Percentiles rank a stretch among this genome's conserved stretches.
phyloP scores from a whole-genome alignment of 2,888 invertebrate genomes.

The Dysmachus trigonus region DNA sequence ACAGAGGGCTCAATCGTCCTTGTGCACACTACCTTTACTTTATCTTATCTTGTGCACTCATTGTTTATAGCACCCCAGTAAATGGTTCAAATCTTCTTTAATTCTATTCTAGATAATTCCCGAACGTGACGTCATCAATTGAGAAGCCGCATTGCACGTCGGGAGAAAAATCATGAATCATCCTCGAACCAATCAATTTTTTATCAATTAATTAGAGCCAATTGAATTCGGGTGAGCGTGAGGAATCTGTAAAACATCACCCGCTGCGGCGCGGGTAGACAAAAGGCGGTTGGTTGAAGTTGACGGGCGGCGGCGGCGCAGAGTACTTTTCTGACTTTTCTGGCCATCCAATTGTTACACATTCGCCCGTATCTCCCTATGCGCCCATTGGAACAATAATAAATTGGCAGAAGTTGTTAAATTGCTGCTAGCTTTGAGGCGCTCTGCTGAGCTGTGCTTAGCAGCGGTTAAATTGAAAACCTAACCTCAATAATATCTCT shows the following conservation, averaged over 20 bases:
- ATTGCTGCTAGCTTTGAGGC: neutral
- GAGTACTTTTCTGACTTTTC: neutral
- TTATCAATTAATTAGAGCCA: conserved; percentile 49
- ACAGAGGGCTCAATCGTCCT: neutral
- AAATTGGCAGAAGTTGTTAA: conserved; percentile 31
- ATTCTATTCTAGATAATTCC: neutral
- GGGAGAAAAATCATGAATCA: conserved; percentile 43
- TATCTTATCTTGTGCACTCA: neutral
- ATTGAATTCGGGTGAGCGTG: conserved; percentile 43
- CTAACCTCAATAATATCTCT: conserved; percentile 37
- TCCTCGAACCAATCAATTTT: conserved; percentile 47
- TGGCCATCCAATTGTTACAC: neutral
- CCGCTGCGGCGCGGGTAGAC: conserved; percentile 9
- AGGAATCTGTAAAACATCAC: conserved; percentile 31
- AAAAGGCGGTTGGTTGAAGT: neutral
- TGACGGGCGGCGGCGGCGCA: neutral
- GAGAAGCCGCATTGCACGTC: neutral
- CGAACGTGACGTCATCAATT: conserved; percentile 35
- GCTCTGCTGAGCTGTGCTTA: neutral
- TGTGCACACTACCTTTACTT: neutral
- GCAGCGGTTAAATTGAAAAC: conserved; percentile 28
- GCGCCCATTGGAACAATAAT: neutral
- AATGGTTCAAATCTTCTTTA: neutral
- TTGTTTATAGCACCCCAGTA: neutral
- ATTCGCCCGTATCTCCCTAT: conserved; percentile 31